phyloP scores from a whole-genome alignment of 1,140 invertebrate genomes.

The Drosophila sturtevanti region DNA sequence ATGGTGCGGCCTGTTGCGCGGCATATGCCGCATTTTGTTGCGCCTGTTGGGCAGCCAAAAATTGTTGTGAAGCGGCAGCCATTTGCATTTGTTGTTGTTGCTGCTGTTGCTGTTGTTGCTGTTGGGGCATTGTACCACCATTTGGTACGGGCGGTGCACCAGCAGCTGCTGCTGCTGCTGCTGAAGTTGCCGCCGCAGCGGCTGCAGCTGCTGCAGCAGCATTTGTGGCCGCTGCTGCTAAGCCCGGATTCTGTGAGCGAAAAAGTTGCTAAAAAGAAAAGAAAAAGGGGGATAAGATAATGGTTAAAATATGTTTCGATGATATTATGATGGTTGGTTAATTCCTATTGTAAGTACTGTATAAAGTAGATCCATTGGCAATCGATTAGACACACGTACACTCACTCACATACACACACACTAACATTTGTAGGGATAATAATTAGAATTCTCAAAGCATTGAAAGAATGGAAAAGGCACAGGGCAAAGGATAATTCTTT shows the following conservation, averaged over 20 bases:
- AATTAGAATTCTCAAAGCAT: too few relatives aligned
- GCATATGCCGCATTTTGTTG: conserved; percentile 83
- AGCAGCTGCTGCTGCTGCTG: conserved; percentile 88
- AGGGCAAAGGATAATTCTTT: too few relatives aligned
- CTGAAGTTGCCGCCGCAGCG: conserved; percentile 85
- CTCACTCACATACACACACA: too few relatives aligned
- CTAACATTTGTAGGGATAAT: background rate
- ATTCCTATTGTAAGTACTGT: conserved; percentile 16
- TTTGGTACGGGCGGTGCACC: conserved; percentile 85
- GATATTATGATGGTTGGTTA: background rate
- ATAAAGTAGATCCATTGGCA: background rate
- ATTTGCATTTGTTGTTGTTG: conserved; percentile 85
- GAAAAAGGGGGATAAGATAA: background rate
- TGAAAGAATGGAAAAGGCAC: background rate
- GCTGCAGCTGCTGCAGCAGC: conserved; percentile 87
- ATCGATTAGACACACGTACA: background rate
- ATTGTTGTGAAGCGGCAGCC: conserved; percentile 84
- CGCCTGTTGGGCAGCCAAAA: conserved; percentile 81
- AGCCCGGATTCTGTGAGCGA: conserved; percentile 89
- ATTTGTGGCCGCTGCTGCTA: conserved; percentile 85
- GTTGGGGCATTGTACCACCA: conserved; percentile 75
- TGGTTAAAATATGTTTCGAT: background rate
- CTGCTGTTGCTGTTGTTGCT: conserved; percentile 84
- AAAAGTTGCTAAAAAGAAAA: conserved; percentile 89
- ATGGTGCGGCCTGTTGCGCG: conserved; percentile 89